A percentile compares a stretch with the other conserved stretches of the same genome.
Evolutionary conservation across 2,797 vertebrate genomes (phyloP).

Genomic region (Lepus townsendii): DNA sequence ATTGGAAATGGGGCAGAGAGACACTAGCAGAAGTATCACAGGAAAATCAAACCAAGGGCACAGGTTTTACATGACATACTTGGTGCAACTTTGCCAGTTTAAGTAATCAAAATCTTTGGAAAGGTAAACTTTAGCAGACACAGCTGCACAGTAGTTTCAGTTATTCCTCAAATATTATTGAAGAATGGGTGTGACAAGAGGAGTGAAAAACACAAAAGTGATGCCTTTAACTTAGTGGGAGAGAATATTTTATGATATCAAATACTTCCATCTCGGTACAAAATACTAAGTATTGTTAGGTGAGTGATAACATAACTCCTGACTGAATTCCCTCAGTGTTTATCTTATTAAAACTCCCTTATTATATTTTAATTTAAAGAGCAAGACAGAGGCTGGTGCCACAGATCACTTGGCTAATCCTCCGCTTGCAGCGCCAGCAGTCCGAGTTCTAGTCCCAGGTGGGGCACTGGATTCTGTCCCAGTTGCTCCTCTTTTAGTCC

Average conservation of each 20-base stretch:
- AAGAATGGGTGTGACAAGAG: not conserved
- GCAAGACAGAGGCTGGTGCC: too few species aligned
- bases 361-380: too few species aligned
- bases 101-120: slow-evolving; percentile 1
- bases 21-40: not conserved
- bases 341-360: not conserved
- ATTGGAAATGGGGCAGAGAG: not conserved
- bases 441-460: too few species aligned
- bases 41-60: not conserved
- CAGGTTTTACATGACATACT: not conserved
- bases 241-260: not conserved
- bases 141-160: not conserved
- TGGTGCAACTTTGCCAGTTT: not conserved
- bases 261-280: not conserved
- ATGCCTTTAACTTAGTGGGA: not conserved
- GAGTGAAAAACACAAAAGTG: not conserved
- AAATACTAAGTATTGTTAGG: not conserved
- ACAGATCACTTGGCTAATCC: too few species aligned
- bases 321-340: not conserved
- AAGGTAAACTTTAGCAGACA: not conserved
- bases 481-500: too few species aligned
- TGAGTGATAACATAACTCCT: not conserved
- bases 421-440: too few species aligned
- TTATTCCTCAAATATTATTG: not conserved
- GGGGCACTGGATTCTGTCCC: too few species aligned